Percentiles rank a stretch among this genome's conserved stretches.
These are phyloP conservation scores for Metaphire vulgaris DNA, from an alignment of 1,140 invertebrate genomes.

Conservation along the genomic window DNA sequence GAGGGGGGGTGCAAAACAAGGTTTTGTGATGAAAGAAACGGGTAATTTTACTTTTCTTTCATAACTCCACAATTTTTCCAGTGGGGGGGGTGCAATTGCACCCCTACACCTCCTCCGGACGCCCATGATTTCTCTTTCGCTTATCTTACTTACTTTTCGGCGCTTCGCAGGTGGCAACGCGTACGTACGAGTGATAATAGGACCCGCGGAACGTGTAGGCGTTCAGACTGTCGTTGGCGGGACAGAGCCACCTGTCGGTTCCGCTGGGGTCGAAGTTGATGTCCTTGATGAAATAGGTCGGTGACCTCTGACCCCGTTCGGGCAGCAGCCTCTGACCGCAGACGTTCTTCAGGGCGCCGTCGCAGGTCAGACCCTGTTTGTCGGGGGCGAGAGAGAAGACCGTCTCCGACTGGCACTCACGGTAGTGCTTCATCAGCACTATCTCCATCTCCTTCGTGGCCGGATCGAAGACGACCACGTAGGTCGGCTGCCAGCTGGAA, in stretches of 20 bases:
- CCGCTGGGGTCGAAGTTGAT: constrained; percentile 22
- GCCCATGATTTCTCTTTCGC: no score
- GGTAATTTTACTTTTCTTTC: no score
- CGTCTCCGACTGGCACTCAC: constrained; percentile 17
- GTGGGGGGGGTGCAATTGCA: no score
- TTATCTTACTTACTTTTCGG: no score
- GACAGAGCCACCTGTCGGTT: constrained; percentile 14
- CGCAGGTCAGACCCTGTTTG: constrained; percentile 27
- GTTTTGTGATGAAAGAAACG: no score
- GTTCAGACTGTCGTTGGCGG: constrained; percentile 3
- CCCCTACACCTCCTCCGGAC: no score
- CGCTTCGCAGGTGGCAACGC: constrained; percentile 16
- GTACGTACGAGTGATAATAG: constrained; percentile 28
- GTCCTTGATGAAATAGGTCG: constrained; percentile 21
- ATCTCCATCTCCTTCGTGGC: not conserved
- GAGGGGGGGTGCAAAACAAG: no score
- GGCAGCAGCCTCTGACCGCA: constrained; percentile 24
- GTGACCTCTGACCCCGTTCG: constrained; percentile 10
- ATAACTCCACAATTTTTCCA: no score
- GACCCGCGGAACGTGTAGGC: constrained; percentile 26
- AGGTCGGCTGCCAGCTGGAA: constrained; percentile 28
- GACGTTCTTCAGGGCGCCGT: constrained; percentile 16
- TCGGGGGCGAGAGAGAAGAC: constrained; percentile 15
- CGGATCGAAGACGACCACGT: constrained; percentile 16
- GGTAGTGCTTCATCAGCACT: constrained; percentile 3